Evolutionary conservation across 2,797 vertebrate genomes (phyloP), one percentile per base, ranked within the genome.

Genomic region (Pyrocephalus nanus): DNA sequence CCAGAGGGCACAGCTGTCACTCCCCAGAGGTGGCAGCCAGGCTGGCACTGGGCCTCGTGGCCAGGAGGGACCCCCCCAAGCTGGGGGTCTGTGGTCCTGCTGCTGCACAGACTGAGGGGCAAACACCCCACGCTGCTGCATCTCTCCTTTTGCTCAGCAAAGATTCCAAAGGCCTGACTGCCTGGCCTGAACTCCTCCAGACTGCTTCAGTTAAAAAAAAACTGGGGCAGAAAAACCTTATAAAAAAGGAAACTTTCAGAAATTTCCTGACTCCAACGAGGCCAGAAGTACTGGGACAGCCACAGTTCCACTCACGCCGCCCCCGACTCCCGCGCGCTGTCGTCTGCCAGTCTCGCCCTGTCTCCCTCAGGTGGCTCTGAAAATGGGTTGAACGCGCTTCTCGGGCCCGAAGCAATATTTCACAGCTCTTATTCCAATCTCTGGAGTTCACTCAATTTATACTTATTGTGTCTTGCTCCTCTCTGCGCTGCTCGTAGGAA

Each of bases 241-340:
- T 34, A 8, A 3, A 42, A 34, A 80, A 50, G 57, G 57, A 88
- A 96, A 84, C 61, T 94, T 78, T 48, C 32, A 6, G 78, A 77
- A 43, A 36, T 30, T 42, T 69, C 81, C 81, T n/a, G 45, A 53
- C 86, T 95, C 86, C 94, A 96, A 85, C 1, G 61, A 94, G 96
- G 93, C 92, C 94, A 94, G 42, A 93, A 93, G 92, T 58, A 53
- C 88, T 92, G 93, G 92, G 93, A 91, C 86, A 45, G 93, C 32
- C 32, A 53, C 32, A 57, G 19, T 76, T 81, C 25, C 17, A 14
- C 80, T 54, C 62, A 3, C 1, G 36, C 76, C 3, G 47, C 51
- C 86, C 92, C 88, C 1, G 3, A 30, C 81, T 61, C 58, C 4
- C 2, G 66, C 2, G 17, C 0, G 7, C 78, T 65, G 77, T 13